These are phyloP conservation scores for Chiropotes sagulatus DNA, from an alignment of 2,797 vertebrate genomes.

Conservation along the genomic window DNA sequence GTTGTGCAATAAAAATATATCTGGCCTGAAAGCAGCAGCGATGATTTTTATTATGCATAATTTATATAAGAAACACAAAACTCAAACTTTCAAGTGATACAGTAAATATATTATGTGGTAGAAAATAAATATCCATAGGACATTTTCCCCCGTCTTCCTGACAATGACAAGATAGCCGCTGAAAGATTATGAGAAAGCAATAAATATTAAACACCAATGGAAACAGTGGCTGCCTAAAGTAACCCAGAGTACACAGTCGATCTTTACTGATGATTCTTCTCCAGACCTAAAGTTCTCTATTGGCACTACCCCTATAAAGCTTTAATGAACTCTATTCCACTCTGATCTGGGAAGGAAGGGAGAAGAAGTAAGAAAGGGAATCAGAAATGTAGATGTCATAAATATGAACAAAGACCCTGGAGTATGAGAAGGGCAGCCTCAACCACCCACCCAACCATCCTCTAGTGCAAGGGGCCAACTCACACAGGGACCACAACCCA, in stretches of 20 bases:
- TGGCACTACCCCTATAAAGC: conserved; percentile 2
- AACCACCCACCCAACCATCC: neutral
- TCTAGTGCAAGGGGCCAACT: neutral
- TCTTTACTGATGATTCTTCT: conserved; percentile 19
- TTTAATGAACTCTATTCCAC: conserved; percentile 36
- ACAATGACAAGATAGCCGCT: neutral
- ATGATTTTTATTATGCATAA: conserved; percentile 48
- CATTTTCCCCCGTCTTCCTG: conserved; percentile 3
- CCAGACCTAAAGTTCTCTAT: neutral
- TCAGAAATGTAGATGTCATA: neutral
- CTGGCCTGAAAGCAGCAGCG: neutral
- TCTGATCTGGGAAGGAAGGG: neutral
- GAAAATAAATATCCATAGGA: conserved; percentile 58
- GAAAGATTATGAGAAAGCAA: neutral
- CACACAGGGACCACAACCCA: neutral
- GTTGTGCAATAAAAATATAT: neutral
- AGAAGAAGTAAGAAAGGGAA: neutral
- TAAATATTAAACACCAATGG: conserved; percentile 50
- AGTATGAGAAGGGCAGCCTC: neutral
- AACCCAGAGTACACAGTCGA: neutral
- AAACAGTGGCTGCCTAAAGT: neutral
- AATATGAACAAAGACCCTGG: neutral
- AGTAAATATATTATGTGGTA: conserved; percentile 20
- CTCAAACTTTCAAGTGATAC: conserved; percentile 32
- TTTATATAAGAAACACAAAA: conserved; percentile 58